A percentile compares a stretch with the other conserved stretches of the same genome.
These are phyloP conservation scores for Acleris cristana DNA, from an alignment of 2,888 invertebrate species.

Conservation along the genomic window DNA sequence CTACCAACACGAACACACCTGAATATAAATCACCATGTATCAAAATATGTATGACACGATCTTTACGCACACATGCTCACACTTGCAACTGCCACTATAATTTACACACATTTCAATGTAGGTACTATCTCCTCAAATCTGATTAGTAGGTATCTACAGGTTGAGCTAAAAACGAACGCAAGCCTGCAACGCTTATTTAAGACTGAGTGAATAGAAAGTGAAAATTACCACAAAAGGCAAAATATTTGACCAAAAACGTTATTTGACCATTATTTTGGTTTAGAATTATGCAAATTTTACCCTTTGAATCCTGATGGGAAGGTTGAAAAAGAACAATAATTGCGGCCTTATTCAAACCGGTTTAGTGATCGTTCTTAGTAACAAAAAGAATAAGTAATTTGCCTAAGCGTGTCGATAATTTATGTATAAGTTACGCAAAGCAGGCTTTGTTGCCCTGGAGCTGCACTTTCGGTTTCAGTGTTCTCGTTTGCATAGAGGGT, in stretches of 20 bases:
- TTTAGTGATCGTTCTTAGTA: slow-evolving; percentile 56
- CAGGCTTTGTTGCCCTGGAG: slow-evolving; percentile 55
- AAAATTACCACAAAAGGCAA: slow-evolving; percentile 74
- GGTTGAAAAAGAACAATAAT: slow-evolving; percentile 51
- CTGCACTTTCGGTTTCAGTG: slow-evolving; percentile 80
- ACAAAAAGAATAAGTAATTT: slow-evolving; percentile 69
- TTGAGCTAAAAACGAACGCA: slow-evolving; percentile 2
- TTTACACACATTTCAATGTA: neutral
- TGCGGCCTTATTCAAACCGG: slow-evolving; percentile 58
- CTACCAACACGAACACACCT: slow-evolving; percentile 76
- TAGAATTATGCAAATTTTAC: slow-evolving; percentile 71
- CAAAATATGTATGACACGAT: slow-evolving; percentile 75
- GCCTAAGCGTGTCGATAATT: slow-evolving; percentile 79
- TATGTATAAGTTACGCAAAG: slow-evolving; percentile 76
- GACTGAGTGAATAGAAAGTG: slow-evolving; percentile 62
- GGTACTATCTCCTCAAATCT: too few species aligned
- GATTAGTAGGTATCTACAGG: too few species aligned
- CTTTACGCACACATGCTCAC: slow-evolving; percentile 37
- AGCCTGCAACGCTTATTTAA: slow-evolving; percentile 13
- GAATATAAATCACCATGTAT: slow-evolving; percentile 79
- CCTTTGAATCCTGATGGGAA: slow-evolving; percentile 47
- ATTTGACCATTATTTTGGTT: slow-evolving; percentile 9
- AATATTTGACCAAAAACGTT: slow-evolving; percentile 70
- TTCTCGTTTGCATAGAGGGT: slow-evolving; percentile 80
- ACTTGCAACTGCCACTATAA: neutral